Conservation (phyloP, 53 echinoderm and acorn worm genomes). For the Hippasteria phrygiana region DNA sequence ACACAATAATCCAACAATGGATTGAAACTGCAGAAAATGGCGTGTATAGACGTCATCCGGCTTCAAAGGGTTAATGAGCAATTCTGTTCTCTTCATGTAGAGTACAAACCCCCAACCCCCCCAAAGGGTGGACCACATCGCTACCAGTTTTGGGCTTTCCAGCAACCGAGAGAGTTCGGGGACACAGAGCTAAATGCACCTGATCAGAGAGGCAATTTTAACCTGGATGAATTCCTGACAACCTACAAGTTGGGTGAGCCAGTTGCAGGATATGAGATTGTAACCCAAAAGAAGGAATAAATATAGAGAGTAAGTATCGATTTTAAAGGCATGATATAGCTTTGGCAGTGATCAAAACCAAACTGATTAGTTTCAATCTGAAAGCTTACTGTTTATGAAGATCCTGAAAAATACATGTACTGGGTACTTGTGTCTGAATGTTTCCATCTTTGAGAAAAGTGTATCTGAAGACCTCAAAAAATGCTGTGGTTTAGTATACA, state of each 20-base stretch:
- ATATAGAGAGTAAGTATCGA: not conserved
- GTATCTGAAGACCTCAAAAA: too few species aligned
- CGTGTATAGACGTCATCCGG: too few species aligned
- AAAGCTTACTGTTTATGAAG: too few species aligned
- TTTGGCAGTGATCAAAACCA: too few species aligned
- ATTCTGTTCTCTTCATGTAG: not conserved
- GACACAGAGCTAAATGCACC: not conserved
- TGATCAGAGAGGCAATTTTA: not conserved
- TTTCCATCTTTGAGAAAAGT: too few species aligned
- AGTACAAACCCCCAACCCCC: not conserved
- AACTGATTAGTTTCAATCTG: too few species aligned
- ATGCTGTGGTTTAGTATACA: too few species aligned
- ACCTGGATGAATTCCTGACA: not conserved
- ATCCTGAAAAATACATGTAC: too few species aligned
- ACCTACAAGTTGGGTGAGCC: not conserved
- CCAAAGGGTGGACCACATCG: not conserved
- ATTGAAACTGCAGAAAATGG: too few species aligned
- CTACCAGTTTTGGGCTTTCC: constrained; percentile 17
- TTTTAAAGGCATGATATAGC: too few species aligned
- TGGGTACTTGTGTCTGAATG: too few species aligned
- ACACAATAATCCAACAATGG: too few species aligned
- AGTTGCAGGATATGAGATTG: not conserved
- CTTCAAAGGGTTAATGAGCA: not conserved
- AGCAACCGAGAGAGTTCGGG: not conserved
- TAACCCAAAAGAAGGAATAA: not conserved